Base-by-base conservation (phyloP, 2,888 invertebrate genomes). In the Hermodice carunculata region DNA sequence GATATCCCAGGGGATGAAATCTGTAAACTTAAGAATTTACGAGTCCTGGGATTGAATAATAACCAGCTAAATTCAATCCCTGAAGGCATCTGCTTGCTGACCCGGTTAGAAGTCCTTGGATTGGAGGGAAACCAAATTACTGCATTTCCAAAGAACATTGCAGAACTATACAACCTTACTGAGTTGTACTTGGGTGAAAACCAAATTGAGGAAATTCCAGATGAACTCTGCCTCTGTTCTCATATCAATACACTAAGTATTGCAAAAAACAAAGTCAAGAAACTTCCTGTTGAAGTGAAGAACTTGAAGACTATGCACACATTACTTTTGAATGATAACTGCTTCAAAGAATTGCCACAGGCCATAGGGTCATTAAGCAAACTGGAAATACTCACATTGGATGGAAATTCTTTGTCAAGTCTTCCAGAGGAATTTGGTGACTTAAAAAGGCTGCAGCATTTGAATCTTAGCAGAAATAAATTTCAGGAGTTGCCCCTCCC, bases 151-250 rank as follows among this genome's bases (percentile, higher is more conserved):
- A 69, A 66, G 14, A 65, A 74, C 29, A 78, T 83, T 49, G 80
- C 80, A 4, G 78, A 80, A 29, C 61, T 83, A 34, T 76, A 69
- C 46, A 66, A 73, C n/a, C 76, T 83, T 42, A 71, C 73, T 48
- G 83, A 83, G 62, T 44, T 83, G 2, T 80, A 82, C 65, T 67
- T 81, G 11, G 80, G 81, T 8, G 75, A 73, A 40, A 84, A 84
- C 64, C 48, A 70, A 19, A 69, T 83, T 24, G 66, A 70, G 26
- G 56, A 67, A 37, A 68, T 83, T 29, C 82, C 83, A 1, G 80
- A 81, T 49, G 80, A 81, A 46, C 65, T 84, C 17, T 78, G 81
- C 52, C 74, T 78, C 73, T 80, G 81, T 65, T 73, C 78, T 19
- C 69, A 76, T 34, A 32, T 82, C 4, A 69, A 74, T 54, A 73